Evolutionary conservation across 2,888 invertebrate species (phyloP).

Genomic region (Ceramica pisi): DNA sequence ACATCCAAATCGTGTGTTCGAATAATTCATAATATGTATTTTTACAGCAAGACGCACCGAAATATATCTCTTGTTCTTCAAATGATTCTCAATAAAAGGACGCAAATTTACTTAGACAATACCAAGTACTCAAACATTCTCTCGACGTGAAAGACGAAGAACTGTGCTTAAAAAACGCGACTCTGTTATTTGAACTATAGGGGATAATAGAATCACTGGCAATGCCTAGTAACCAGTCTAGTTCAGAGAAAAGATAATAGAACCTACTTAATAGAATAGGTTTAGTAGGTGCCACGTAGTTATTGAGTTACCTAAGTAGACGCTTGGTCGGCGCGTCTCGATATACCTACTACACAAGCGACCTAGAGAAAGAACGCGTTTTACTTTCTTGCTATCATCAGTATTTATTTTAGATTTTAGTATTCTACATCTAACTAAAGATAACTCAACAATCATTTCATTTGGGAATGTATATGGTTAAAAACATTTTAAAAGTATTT

Average conservation of each 20-base stretch:
- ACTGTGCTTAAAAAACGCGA: conserved; percentile 10
- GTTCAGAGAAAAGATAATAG: conserved; percentile 39
- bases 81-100: conserved; percentile 2
- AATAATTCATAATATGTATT: too few relatives aligned
- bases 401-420: too few relatives aligned
- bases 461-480: too few relatives aligned
- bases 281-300: conserved; percentile 43
- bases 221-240: conserved; percentile 26
- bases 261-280: conserved; percentile 40
- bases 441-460: too few relatives aligned
- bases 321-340: conserved; percentile 12
- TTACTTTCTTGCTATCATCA: background rate
- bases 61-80: background rate
- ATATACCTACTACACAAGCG: conserved; percentile 14
- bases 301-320: conserved; percentile 56
- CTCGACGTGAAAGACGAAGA: background rate
- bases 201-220: conserved; percentile 51
- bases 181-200: conserved; percentile 50
- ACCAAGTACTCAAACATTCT: background rate
- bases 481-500: too few relatives aligned
- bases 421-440: too few relatives aligned
- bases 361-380: conserved; percentile 20
- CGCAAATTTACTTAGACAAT: too few relatives aligned
- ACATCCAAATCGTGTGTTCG: too few relatives aligned
- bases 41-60: background rate